phyloP scores from a whole-genome alignment of 2,797 vertebrate species.

The Phalloptychus januarius region DNA sequence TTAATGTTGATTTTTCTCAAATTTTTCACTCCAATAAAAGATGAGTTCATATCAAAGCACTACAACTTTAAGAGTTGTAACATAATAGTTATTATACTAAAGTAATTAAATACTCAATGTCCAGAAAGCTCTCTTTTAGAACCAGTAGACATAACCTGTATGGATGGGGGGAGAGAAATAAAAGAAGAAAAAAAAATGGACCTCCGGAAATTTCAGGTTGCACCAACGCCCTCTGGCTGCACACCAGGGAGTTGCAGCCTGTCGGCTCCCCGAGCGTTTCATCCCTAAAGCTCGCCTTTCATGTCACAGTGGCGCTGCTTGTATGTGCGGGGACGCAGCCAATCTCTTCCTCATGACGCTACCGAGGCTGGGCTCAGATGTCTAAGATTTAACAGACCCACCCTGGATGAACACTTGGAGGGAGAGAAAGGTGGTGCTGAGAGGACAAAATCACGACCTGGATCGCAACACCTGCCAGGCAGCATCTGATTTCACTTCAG shows the following conservation, averaged over 20 bases:
- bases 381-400: conserved; percentile 92
- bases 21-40: neutral
- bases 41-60: too few species aligned
- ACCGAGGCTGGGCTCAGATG: conserved; percentile 86
- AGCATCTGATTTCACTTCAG: conserved; percentile 42
- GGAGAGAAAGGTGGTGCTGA: conserved; percentile 50
- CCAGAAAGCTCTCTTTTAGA: conserved; percentile 1
- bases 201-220: conserved; percentile 16
- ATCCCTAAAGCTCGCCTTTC: conserved; percentile 77
- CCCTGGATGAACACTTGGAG: conserved; percentile 70
- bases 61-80: neutral
- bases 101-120: neutral
- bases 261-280: conserved; percentile 15
- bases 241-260: conserved; percentile 69
- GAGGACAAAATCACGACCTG: conserved; percentile 59
- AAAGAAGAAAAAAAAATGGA: neutral
- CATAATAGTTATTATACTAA: neutral
- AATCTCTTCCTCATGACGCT: conserved; percentile 93
- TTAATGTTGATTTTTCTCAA: neutral
- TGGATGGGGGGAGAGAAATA: too few species aligned
- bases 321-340: conserved; percentile 82
- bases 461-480: conserved; percentile 77
- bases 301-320: conserved; percentile 82
- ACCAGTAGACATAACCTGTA: neutral
- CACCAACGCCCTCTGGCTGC: conserved; percentile 82